Base-by-base conservation (phyloP, 2,888 invertebrate species). In the Epinotia nisella region DNA sequence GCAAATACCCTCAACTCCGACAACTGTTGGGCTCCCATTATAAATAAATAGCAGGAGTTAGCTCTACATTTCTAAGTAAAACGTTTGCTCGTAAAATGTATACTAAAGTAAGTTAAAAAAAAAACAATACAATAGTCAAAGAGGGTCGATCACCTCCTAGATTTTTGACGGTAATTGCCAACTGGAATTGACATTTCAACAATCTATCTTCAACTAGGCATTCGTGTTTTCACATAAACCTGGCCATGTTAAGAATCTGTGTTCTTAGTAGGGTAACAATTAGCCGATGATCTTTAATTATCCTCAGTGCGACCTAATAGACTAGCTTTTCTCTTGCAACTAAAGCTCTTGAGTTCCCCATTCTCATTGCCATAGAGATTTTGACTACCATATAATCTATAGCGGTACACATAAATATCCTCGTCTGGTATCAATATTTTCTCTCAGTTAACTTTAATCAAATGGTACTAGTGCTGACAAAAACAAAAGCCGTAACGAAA, bases 1-100 rank as follows among this genome's bases (percentile, higher is more conserved):
- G 93, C 91, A 92, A 93, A 94, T 93, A 82, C 77, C 84, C 89
- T 89, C 90, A 91, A 91, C 91, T 90, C 90, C 84, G 87, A 89
- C 91, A 92, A 92, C 91, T 92, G 92, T 82, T 90, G 83, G 85
- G 78, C 82, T 85, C 85, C 83, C 79, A 80, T 73, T 70, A 70
- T 71, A 68, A 71, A 62, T 45, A 67, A 55, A 61, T 62, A 62
- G 71, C 58, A 15, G 39, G 65, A 71, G 70, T 64, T 70, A 35
- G 64, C 11, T 13, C 51, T 64, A n/a, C 51, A 51, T 69, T 76
- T 70, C 59, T 56, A 66, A 76, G 72, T 74, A 71, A 74, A 73
- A 71, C 73, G 70, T 49, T 49, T 49, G 2, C n/a, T n/a, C 15
- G n/a, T n/a, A 1, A 49, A 49, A 49, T 29, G 13, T 41, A 41